Evolutionary conservation across 2,888 invertebrate genomes (phyloP), one percentile per base, ranked within the genome.

Genomic region (Xylota segnis): DNA sequence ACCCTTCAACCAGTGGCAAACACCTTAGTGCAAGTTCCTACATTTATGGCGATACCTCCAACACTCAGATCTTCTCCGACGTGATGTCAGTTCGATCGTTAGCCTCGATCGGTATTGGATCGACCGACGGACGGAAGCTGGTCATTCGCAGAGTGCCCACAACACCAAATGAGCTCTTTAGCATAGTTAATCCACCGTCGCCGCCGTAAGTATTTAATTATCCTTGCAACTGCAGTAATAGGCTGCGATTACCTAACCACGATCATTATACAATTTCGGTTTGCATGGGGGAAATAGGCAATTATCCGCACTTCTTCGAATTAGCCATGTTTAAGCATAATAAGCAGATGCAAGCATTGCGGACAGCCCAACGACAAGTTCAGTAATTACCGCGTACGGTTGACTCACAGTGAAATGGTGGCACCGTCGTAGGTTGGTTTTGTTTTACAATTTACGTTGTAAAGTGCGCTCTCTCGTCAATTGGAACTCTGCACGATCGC

Each of bases 91-190:
- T 96, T 87, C 94, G 96, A 87, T 96, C 96, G 58, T 94, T 96
- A 89, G 96, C 96, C 75, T 96, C 97, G 65, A 96, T 97, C 88
- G 97, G 97, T 65, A 96, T 97, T 95, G 97, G 97, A 37, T 97
- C 97, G 87, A 97, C 97, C 50, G 97, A 97, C 92, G 97, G 97
- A 58, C 94, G 96, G 89, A 96, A 96, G 93, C 94, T 97, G 94
- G 96, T 96, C 89, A 96, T 97, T 89, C 93, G 96, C 89, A 94
- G 96, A 90, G 96, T 97, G 88, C 97, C 97, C 76, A 96, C 96
- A 68, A 96, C 97, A 88, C 97, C 97, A 78, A 95, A 96, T 88
- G 97, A 97, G 93, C 94, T 97, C 88, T 96, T 97, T 91, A 97
- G 96, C 93, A 95, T 97, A 93, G 96, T 96, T 88, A 96, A 96